Base-by-base conservation (phyloP, 2,888 invertebrate species). In the Bruchidius siliquastri region DNA sequence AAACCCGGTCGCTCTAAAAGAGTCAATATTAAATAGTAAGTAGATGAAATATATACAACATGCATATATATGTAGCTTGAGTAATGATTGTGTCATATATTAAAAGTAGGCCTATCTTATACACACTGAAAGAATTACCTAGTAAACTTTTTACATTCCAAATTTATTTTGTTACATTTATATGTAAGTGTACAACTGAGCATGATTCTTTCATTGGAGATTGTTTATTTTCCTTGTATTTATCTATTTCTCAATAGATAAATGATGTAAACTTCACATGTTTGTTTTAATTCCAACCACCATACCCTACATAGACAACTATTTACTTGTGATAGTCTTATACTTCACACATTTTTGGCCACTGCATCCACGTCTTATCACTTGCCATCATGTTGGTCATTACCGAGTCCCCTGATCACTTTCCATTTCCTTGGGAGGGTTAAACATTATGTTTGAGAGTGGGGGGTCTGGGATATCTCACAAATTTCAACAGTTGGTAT, bases 1-100 rank as follows among this genome's bases (percentile, higher is more conserved):
- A 76, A 76, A 75, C 78, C 80, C 80, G 80, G 81, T 80, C 83
- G 83, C 83, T 85, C 85, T 85, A 85, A 81, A 85, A 83, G 82
- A 86, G 86, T 85, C 86, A 85, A 85, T 86, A 85, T 85, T 85
- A 85, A 84, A 83, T 84, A 85, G 83, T 81, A 80, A 76, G 80
- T 77, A 78, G 73, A 76, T 77, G 82, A 81, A 82, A 81, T 83
- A 78, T 80, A 83, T 82, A 81, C 78, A 71, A 77, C 79, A 80
- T 78, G 81, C 81, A 82, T 83, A 83, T 49, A 49, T 81, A 82
- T 83, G 83, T 84, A 84, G 84, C 84, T 85, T 84, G 82, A 82
- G 76, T 72, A 76, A 76, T 74, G 70, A 77, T 77, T 76, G 73
- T 76, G 76, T 79, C 74, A 78, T 74, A 79, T 79, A 79, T 81